These are phyloP conservation scores for Sesamia inferens DNA, from an alignment of 2,888 invertebrate species.

Conservation along the genomic window DNA sequence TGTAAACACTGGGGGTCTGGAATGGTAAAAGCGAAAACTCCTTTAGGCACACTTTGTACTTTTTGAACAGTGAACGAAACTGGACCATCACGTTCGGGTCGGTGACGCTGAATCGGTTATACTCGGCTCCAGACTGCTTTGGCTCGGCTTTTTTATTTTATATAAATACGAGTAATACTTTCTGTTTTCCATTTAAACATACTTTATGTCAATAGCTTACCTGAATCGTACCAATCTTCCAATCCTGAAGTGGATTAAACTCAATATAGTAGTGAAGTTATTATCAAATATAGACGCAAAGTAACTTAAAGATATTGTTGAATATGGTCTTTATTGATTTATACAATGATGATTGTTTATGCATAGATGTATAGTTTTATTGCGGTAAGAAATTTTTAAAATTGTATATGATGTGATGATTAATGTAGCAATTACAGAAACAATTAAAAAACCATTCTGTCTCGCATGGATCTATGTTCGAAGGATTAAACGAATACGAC, in stretches of 20 bases:
- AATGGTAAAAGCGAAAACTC: no score
- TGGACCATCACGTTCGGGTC: neutral
- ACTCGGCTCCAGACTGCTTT: neutral
- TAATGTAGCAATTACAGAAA: neutral
- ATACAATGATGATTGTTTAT: constrained; percentile 11
- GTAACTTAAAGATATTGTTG: constrained; percentile 8
- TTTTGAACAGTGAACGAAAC: neutral
- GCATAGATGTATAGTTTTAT: neutral
- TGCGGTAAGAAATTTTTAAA: neutral
- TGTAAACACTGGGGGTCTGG: no score
- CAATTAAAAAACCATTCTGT: no score
- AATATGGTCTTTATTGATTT: constrained; percentile 18
- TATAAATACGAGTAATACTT: neutral
- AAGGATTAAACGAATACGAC: neutral
- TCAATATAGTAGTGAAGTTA: constrained; percentile 19
- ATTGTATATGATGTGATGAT: constrained; percentile 1
- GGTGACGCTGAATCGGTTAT: neutral
- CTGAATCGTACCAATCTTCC: neutral
- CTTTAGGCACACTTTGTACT: neutral
- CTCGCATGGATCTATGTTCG: no score
- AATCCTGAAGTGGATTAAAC: constrained; percentile 13
- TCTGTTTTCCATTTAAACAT: constrained; percentile 1
- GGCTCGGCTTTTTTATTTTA: neutral
- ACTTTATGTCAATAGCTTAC: neutral
- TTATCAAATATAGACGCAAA: constrained; percentile 25